Evolutionary conservation across 1,140 invertebrate species (phyloP), one percentile per base, ranked within the genome.

Genomic region (Amyelois transitella): DNA sequence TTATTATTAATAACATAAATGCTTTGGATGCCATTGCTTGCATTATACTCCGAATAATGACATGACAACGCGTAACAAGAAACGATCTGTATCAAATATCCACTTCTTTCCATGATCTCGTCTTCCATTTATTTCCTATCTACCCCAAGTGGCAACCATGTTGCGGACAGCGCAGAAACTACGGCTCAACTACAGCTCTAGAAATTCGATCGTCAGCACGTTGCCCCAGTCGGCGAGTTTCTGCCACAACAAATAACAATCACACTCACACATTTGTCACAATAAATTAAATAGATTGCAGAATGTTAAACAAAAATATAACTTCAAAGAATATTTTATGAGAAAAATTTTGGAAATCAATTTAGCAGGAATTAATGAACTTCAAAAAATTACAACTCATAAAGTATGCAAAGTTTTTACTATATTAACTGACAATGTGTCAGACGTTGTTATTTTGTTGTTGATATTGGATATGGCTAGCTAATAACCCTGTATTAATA

Each of bases 401-500:
- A n/a, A n/a, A n/a, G n/a, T n/a, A n/a, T n/a, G n/a, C n/a, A n/a
- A n/a, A n/a, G n/a, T n/a, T n/a, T n/a, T n/a, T n/a, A n/a, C n/a
- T n/a, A n/a, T n/a, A n/a, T n/a, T n/a, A n/a, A n/a, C 3, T 24
- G 22, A 24, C 22, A 3, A 24, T 24, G 22, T 32, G 10, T 32
- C 28, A 10, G 28, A 10, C 4, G 10, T 10, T 1, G 28, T 32
- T 6, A 4, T 6, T 32, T 32, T 32, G 32, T 24, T 22, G 48
- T 55, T 50, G 32, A 51, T 55, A 52, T 69, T 67, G 43, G 66
- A 58, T 67, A 69, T 51, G 58, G 62, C 68, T 74, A 76, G 50
- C 77, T 80, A 77, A 38, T 58, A 66, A 80, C 77, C 77, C 77
- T 80, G 77, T 77, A 69, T 72, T 55, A 53, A 55, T n/a, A 62